Conservation (phyloP, 2,113 vertebrate genomes). For the Urocitellus parryii region DNA sequence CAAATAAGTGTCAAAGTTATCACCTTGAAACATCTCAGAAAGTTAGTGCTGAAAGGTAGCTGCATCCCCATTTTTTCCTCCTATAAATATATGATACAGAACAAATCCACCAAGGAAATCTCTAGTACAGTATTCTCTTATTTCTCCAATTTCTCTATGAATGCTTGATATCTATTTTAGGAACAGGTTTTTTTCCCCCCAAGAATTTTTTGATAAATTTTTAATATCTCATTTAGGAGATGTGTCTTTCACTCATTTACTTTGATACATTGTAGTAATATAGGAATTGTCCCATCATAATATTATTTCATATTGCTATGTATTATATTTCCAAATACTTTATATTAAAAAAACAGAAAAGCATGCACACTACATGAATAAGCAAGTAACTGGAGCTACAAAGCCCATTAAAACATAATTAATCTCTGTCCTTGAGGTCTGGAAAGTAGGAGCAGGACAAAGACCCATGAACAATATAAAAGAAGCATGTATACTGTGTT, state of each 20-base stretch:
- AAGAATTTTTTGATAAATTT: neutral
- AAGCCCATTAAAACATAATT: constrained; percentile 19
- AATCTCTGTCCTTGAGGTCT: constrained; percentile 42
- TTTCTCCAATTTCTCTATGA: neutral
- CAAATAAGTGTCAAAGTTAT: neutral
- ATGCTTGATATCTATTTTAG: neutral
- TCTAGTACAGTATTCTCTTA: neutral
- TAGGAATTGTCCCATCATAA: neutral
- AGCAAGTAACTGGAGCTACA: constrained; percentile 1
- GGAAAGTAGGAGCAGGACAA: constrained; percentile 4
- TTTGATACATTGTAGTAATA: neutral
- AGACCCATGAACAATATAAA: neutral
- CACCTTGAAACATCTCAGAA: neutral
- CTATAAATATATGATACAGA: neutral
- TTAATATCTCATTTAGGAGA: neutral
- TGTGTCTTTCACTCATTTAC: neutral
- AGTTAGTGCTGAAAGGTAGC: neutral
- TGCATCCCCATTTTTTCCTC: neutral
- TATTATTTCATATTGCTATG: neutral
- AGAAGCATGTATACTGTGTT: neutral
- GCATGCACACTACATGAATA: neutral
- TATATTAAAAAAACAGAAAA: neutral
- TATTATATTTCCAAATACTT: neutral
- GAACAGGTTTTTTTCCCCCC: neutral
- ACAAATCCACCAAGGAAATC: neutral